Evolutionary conservation across 1,140 invertebrate species (phyloP).

Genomic region (Phymorhynchus buccinoides): DNA sequence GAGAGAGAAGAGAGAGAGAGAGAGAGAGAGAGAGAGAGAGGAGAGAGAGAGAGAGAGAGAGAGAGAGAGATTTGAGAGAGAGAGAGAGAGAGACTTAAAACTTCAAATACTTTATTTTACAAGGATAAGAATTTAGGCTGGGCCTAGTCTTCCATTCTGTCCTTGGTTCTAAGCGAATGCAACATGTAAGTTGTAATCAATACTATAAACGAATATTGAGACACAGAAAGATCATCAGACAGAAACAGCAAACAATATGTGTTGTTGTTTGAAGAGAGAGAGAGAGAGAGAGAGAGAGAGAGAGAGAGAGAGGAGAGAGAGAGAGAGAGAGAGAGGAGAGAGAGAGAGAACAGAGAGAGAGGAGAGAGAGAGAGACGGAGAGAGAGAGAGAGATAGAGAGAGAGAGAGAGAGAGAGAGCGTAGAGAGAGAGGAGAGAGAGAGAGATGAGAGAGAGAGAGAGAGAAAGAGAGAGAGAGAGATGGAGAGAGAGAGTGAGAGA

Average conservation of each 20-base stretch:
- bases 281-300: not conserved
- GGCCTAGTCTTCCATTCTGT: no score
- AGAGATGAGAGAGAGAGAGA: not conserved
- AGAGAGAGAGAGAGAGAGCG: not conserved
- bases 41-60: not conserved
- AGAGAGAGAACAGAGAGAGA: not conserved
- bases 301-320: not conserved
- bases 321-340: not conserved
- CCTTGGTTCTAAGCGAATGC: no score
- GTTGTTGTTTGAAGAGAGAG: no score
- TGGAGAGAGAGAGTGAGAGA: not conserved
- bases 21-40: not conserved
- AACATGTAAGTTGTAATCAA: no score
- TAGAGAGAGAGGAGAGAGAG: not conserved
- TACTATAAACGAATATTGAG: no score
- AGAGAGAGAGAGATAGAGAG: not conserved
- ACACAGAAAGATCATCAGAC: no score
- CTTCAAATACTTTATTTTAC: no score
- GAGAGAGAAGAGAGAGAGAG: no score
- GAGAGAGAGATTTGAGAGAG: not conserved
- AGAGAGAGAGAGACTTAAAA: not conserved
- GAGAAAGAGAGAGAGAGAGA: not conserved
- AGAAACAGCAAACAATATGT: no score
- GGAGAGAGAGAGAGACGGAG: not conserved
- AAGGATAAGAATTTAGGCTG: no score